Conservation (phyloP, 2,797 vertebrate species). For the Aphelocoma californica region DNA sequence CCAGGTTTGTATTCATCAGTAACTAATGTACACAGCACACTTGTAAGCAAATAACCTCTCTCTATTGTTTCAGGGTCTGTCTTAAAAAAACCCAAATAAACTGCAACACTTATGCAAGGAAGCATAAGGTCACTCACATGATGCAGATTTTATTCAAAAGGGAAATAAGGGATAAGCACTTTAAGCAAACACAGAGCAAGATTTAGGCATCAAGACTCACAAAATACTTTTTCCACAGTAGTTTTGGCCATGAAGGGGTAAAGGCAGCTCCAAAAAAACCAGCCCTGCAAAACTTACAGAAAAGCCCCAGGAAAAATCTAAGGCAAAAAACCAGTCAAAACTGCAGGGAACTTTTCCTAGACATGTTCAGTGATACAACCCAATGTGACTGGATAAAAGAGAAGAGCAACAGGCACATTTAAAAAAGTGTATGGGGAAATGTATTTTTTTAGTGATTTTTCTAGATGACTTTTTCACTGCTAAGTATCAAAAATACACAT, state of each 20-base stretch:
- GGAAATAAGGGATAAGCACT: background rate
- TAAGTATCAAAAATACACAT: background rate
- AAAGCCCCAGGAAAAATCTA: background rate
- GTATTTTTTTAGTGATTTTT: background rate
- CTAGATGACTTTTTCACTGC: background rate
- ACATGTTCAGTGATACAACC: background rate
- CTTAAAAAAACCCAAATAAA: background rate
- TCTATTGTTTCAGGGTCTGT: background rate
- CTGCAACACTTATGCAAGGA: background rate
- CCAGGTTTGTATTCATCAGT: background rate
- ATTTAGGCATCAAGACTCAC: background rate
- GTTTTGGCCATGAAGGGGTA: background rate
- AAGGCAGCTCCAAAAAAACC: background rate
- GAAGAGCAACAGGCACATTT: background rate
- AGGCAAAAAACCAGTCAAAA: background rate
- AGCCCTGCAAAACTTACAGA: background rate
- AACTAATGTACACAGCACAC: background rate
- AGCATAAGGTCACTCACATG: background rate
- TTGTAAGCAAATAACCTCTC: background rate
- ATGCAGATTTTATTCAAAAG: background rate
- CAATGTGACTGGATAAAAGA: background rate
- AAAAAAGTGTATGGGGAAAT: rapidly evolving
- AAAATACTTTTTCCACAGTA: background rate
- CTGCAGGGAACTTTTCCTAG: background rate
- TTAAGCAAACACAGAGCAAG: background rate